A percentile compares a stretch with the other conserved stretches of the same genome.
These are phyloP conservation scores for Isotomurus palustris DNA, from an alignment of 2,888 invertebrate genomes.

Conservation along the genomic window DNA sequence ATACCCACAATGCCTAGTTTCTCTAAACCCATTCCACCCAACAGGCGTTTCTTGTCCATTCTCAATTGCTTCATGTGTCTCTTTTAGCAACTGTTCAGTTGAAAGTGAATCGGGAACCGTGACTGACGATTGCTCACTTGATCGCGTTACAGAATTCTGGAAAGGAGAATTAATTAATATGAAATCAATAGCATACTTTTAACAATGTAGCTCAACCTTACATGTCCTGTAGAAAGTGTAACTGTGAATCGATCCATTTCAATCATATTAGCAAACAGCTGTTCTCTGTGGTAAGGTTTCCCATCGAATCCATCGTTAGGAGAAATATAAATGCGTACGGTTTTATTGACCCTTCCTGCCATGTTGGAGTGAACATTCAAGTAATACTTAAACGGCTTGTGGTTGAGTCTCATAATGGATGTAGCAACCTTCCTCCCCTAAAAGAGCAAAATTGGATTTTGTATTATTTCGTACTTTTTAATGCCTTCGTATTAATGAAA, in stretches of 20 bases:
- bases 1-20: constrained; percentile 30
- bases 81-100: constrained; percentile 55
- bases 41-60: too few relatives aligned
- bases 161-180: too few relatives aligned
- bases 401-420: not conserved
- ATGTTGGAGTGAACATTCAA: not conserved
- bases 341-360: not conserved
- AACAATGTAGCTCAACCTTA: too few relatives aligned
- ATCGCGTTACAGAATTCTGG: constrained; percentile 53
- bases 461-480: too few relatives aligned
- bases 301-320: not conserved
- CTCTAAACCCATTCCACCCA: too few relatives aligned
- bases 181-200: too few relatives aligned
- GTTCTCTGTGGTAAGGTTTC: not conserved
- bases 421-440: too few relatives aligned
- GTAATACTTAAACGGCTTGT: not conserved
- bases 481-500: not conserved
- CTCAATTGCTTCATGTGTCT: not conserved
- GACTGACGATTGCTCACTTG: constrained; percentile 63
- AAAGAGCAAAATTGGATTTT: too few relatives aligned
- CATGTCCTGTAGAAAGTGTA: constrained; percentile 50
- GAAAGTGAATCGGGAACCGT: constrained; percentile 59
- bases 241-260: constrained; percentile 43
- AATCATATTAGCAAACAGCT: constrained; percentile 29
- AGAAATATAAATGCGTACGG: constrained; percentile 1